phyloP scores from a whole-genome alignment of 2,113 vertebrate species.

The Tinamus guttatus region DNA sequence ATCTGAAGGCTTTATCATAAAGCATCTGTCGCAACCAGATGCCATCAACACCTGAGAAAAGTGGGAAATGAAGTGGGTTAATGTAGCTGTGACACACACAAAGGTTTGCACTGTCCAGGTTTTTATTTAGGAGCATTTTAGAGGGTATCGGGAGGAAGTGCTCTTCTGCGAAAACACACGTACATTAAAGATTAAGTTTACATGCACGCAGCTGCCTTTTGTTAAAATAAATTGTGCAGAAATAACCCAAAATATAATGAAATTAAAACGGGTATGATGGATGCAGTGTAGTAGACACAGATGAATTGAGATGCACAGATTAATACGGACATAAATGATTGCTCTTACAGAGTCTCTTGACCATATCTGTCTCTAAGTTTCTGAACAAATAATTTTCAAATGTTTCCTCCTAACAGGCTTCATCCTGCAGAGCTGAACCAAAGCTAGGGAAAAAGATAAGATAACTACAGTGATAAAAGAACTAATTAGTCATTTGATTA shows the following conservation, averaged over 20 bases:
- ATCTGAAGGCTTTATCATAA: constrained; percentile 70
- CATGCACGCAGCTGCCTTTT: not conserved
- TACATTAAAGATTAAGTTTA: not conserved
- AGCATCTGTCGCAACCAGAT: constrained; percentile 71
- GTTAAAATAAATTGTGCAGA: not conserved
- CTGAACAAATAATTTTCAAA: constrained; percentile 2
- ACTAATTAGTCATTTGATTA: constrained; percentile 58
- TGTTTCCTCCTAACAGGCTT: not conserved
- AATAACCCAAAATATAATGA: not conserved
- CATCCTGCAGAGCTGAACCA: constrained; percentile 4
- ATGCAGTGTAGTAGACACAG: not conserved
- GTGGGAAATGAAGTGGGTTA: constrained; percentile 32
- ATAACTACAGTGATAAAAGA: not conserved
- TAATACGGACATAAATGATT: not conserved
- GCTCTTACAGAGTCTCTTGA: not conserved
- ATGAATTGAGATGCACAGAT: not conserved
- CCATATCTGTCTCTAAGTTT: not conserved
- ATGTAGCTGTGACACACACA: not conserved
- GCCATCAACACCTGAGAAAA: constrained; percentile 64
- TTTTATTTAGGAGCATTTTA: not conserved
- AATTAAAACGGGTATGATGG: not conserved
- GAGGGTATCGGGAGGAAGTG: not conserved
- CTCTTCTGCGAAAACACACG: not conserved
- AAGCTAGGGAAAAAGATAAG: not conserved
- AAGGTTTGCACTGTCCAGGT: not conserved